Base-by-base conservation (phyloP, 2,888 invertebrate species). In the Agrotis ipsilon region DNA sequence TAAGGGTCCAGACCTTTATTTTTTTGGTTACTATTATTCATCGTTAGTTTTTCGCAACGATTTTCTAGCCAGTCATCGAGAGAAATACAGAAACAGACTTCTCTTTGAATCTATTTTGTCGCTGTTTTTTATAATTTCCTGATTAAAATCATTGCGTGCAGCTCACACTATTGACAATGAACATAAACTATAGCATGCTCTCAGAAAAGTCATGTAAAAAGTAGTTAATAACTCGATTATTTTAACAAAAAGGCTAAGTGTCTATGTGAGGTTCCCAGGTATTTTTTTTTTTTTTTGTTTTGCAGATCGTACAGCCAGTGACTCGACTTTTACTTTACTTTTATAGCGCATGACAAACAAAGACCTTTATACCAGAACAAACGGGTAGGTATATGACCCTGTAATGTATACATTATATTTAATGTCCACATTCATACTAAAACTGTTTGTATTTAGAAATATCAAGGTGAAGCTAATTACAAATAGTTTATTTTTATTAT, bases 311-410 rank as follows among this genome's bases (percentile, higher is more conserved):
- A 77, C 71, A 14, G 32, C 0, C 39, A 43, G 45, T 39, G 68
- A 64, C 71, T 73, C 57, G 21, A 77, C 77, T 75, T 84, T 85
- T 80, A 81, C 78, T 80, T 70, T n/a, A 70, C 61, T 74, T 75
- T 83, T 80, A 64, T 68, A 52, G 68, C 62, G 72, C 68, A 77
- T 68, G 81, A 72, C 75, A 73, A 77, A 83, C 71, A 62, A 68
- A 77, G 68, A 75, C 72, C 68, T 71, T 68, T 71, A 58, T 68
- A 78, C 72, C 39, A 49, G 71, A 79, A 75, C 57, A 66, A 62
- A 57, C 27, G 68, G 64, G 69, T 78, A 66, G 65, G 70, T 74
- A 72, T 68, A 75, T 70, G 55, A 78, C 77, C 75, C 61, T 73
- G 65, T 59, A 58, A 21, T 19, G 18, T 39, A 52, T 14, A 59